These are phyloP conservation scores for Etheostoma perlongum DNA, from an alignment of 2,797 vertebrate species.

Conservation along the genomic window DNA sequence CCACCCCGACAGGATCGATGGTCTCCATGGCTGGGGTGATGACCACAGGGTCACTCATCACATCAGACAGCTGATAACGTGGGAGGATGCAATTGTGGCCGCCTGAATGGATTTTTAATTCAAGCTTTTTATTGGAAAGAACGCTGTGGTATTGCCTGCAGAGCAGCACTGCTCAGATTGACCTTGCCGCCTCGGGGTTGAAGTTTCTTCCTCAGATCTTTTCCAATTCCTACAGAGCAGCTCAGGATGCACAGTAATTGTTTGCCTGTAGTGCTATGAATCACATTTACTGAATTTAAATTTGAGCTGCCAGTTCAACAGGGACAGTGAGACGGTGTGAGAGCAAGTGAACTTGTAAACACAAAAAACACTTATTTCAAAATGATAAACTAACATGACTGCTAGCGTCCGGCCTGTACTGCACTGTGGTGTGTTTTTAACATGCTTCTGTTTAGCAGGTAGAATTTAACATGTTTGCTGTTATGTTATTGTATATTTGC, in stretches of 20 bases:
- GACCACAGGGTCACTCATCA: conserved; percentile 73
- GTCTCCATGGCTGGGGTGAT: conserved; percentile 50
- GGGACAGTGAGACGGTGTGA: conserved; percentile 13
- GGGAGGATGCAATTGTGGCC: conserved; percentile 67
- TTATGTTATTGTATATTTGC: too few species aligned
- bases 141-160: conserved; percentile 44
- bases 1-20: conserved; percentile 65
- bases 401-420: background rate
- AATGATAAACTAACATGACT: conserved; percentile 9
- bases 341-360: conserved; percentile 24
- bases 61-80: conserved; percentile 67
- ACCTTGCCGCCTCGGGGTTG: conserved; percentile 55
- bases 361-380: conserved; percentile 2
- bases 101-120: conserved; percentile 77
- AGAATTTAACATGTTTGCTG: background rate
- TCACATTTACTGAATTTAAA: conserved; percentile 45
- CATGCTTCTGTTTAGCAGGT: background rate
- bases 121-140: conserved; percentile 68
- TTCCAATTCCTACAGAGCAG: conserved; percentile 46
- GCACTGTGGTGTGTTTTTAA: background rate
- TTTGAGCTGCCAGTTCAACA: conserved; percentile 29
- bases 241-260: conserved; percentile 54
- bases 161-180: conserved; percentile 43
- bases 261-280: conserved; percentile 44
- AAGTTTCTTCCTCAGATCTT: conserved; percentile 54